Evolutionary conservation across 1,140 invertebrate genomes (phyloP).

Genomic region (Macrobrachium rosenbergii): DNA sequence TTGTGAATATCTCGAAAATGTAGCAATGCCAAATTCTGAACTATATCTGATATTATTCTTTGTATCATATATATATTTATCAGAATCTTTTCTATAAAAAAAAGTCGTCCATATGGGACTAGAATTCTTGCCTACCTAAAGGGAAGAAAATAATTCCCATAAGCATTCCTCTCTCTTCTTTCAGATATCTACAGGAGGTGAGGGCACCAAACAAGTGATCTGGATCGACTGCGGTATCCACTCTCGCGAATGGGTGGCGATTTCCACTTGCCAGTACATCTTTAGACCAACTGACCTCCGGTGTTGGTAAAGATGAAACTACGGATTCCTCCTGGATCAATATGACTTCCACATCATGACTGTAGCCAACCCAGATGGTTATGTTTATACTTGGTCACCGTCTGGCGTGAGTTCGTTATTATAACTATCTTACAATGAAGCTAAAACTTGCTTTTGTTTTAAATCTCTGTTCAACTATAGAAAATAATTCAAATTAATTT

Average conservation of each 20-base stretch:
- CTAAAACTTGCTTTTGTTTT: background rate
- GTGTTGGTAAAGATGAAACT: slow-evolving; percentile 70
- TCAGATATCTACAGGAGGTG: slow-evolving; percentile 41
- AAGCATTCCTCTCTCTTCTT: slow-evolving; percentile 14
- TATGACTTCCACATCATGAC: slow-evolving; percentile 76
- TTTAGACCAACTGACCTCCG: slow-evolving; percentile 78
- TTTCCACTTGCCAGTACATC: slow-evolving; percentile 86
- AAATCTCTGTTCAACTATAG: too few relatives aligned
- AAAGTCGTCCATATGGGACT: slow-evolving; percentile 5
- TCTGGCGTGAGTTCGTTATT: slow-evolving; percentile 37
- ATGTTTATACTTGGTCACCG: slow-evolving; percentile 62
- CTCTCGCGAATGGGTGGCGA: slow-evolving; percentile 92
- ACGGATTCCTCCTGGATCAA: slow-evolving; percentile 79
- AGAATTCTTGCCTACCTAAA: background rate
- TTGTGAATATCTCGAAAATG: background rate
- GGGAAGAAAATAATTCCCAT: background rate
- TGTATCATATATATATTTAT: too few relatives aligned
- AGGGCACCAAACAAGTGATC: slow-evolving; percentile 67
- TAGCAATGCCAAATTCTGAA: background rate
- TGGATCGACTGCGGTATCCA: slow-evolving; percentile 75
- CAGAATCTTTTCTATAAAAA: slow-evolving; percentile 5
- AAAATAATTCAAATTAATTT: too few relatives aligned
- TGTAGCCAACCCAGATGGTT: slow-evolving; percentile 66
- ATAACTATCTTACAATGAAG: background rate
- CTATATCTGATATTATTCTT: too few relatives aligned